Percentiles rank a stretch among this genome's conserved stretches.
phyloP scores from a whole-genome alignment of 2,797 vertebrate species.

The Rhinichthys osculus region DNA sequence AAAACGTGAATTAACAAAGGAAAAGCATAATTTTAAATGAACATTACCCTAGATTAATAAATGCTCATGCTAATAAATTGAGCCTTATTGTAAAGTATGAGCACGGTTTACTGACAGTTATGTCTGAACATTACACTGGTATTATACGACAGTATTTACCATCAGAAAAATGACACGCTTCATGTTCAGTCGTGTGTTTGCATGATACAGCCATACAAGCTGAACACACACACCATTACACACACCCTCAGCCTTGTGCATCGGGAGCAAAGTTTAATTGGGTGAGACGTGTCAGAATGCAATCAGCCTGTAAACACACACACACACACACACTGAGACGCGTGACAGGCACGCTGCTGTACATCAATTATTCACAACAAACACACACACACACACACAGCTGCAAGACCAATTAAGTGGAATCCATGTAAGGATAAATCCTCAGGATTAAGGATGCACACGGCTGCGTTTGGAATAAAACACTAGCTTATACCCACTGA shows the following conservation, averaged over 20 bases:
- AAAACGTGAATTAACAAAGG: too few species aligned
- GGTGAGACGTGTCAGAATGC: background rate
- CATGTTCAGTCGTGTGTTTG: background rate
- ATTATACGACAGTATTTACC: background rate
- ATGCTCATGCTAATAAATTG: too few species aligned
- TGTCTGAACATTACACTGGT: background rate
- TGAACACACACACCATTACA: slow-evolving; percentile 22
- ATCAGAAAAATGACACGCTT: background rate
- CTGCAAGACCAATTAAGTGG: slow-evolving; percentile 65
- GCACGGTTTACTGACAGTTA: background rate
- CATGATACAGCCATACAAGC: background rate
- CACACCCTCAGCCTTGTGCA: slow-evolving; percentile 41
- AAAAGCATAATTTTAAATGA: too few species aligned
- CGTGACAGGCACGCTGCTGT: slow-evolving; percentile 52
- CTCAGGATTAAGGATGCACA: slow-evolving; percentile 66
- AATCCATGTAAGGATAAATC: slow-evolving; percentile 67
- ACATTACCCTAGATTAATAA: background rate
- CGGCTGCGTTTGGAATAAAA: slow-evolving; percentile 20
- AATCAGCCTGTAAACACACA: slow-evolving; percentile 16
- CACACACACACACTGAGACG: slow-evolving; percentile 1
- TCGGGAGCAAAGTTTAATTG: slow-evolving; percentile 33
- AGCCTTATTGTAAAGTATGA: background rate
- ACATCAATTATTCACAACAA: slow-evolving; percentile 63
- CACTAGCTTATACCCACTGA: slow-evolving; percentile 37
- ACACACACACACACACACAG: slow-evolving; percentile 58